Evolutionary conservation across 2,113 vertebrate species (phyloP).

Genomic region (Apodemus speciosus): DNA sequence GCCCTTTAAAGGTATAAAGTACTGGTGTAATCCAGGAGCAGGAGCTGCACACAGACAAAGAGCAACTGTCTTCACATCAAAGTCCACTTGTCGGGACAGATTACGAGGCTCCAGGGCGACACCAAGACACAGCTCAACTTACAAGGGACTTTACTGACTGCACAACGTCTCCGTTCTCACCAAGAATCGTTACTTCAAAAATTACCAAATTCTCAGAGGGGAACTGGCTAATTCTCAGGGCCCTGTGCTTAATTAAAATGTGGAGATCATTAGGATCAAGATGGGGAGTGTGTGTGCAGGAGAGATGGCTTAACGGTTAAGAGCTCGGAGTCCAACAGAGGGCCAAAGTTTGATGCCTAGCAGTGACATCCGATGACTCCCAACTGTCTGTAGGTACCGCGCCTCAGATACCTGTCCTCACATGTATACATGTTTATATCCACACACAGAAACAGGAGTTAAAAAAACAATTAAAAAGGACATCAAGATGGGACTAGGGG

Average conservation of each 20-base stretch:
- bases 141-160: neutral
- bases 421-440: neutral
- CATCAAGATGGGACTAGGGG: neutral
- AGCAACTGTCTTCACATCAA: neutral
- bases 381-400: neutral
- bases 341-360: neutral
- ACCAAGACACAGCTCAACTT: neutral
- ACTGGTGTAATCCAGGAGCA: neutral
- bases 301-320: neutral
- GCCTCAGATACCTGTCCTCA: neutral
- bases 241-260: neutral
- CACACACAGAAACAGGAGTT: neutral
- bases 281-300: neutral
- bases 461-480: neutral
- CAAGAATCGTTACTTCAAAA: conserved; percentile 1
- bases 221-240: neutral
- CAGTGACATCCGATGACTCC: neutral
- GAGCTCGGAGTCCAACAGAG: neutral
- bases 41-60: neutral
- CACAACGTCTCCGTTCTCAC: conserved; percentile 17
- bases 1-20: neutral
- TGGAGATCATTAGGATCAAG: neutral
- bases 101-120: neutral
- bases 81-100: neutral
- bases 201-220: neutral